Conservation (phyloP, 1,140 invertebrate species). For the Drosophila tropicalis region DNA sequence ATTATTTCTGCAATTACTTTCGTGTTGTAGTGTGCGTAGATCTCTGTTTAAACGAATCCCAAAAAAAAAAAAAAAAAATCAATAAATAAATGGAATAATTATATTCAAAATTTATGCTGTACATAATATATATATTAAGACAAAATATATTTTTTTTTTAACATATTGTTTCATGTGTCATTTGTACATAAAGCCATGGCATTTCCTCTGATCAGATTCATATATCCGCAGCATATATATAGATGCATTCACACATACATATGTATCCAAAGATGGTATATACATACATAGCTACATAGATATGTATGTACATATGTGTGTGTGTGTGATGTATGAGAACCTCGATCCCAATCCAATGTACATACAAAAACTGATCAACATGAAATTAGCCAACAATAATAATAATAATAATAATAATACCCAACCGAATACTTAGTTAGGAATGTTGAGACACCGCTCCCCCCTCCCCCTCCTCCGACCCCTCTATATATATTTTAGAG, state of each 20-base stretch:
- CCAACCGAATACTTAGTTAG: constrained; percentile 15
- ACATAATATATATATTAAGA: constrained; percentile 13
- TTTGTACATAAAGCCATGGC: constrained; percentile 55
- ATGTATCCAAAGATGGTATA: too few species aligned
- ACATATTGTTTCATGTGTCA: constrained; percentile 18
- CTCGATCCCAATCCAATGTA: neutral
- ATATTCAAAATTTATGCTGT: constrained; percentile 12
- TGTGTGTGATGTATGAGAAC: constrained; percentile 14
- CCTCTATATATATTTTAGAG: constrained; percentile 13
- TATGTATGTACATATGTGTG: constrained; percentile 15
- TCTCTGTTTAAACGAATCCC: neutral
- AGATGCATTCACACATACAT: constrained; percentile 16
- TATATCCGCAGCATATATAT: constrained; percentile 22
- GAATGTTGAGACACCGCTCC: neutral
- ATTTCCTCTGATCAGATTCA: constrained; percentile 39
- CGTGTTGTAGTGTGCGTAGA: constrained; percentile 37
- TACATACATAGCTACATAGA: too few species aligned
- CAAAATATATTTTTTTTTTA: neutral
- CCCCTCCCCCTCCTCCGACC: too few species aligned
- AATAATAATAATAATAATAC: neutral
- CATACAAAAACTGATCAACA: neutral
- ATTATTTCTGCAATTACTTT: constrained; percentile 14
- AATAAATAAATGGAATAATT: neutral
- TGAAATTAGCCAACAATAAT: neutral
- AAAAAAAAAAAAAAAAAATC: neutral